Base-by-base conservation (phyloP, 2,888 invertebrate genomes). In the Eucera pruinosa region DNA sequence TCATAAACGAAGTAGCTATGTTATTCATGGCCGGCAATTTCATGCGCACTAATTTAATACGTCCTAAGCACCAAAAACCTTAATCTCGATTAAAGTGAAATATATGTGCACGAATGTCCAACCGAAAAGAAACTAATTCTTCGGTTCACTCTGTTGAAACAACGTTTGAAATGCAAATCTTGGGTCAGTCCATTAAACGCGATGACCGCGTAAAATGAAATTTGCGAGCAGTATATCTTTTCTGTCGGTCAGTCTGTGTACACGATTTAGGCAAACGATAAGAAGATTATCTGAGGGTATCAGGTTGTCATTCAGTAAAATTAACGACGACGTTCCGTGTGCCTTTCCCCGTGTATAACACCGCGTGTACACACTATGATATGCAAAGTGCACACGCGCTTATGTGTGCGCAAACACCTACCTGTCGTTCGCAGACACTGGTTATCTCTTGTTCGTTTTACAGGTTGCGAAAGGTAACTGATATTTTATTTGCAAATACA, bases 241-340 rank as follows among this genome's bases (percentile, higher is more conserved):
- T 6, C 18, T 20, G 43, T 33, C 58, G 58, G 50, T 58, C 13
- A 71, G 25, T 65, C 50, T 65, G 30, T 18, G 13, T 11, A 2
- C 20, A 52, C 43, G 50, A 66, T 58, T 71, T 66, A 65, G 69
- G 58, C 15, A 20, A 65, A 43, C 48, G 71, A 58, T 71, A 71
- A 64, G 27, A 33, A 47, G 39, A 54, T 70, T 57, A 43, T 70
- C 33, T 1, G 39, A 33, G 9, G 33, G 13, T 45, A 58, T 54
- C 60, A 2, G 33, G 39, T 47, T 36, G 71, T 60, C 67, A 72
- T 60, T 52, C 36, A 11, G 1, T 0, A n/a, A 47, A 72, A 60
- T 72, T 72, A 72, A 60, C 60, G 39, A n/a, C 52, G 20, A 41
- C 47, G 36, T 60, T 60, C 43, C 43, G 13, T 3, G 33, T 9